Evolutionary conservation across 2,113 vertebrate genomes (phyloP).

Genomic region (Chaenocephalus aceratus): DNA sequence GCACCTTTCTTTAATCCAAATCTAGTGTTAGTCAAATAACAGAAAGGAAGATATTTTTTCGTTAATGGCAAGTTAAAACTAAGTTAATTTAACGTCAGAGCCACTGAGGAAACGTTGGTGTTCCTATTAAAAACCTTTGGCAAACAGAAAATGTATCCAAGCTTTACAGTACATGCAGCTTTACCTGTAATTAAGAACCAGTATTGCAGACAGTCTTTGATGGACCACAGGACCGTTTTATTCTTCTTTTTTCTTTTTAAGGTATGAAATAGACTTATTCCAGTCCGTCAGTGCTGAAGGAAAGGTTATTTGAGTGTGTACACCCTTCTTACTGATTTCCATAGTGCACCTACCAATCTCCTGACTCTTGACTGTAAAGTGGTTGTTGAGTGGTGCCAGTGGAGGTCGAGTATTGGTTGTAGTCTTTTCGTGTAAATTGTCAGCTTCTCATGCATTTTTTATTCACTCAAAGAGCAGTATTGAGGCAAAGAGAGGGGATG

Average conservation of each 20-base stretch:
- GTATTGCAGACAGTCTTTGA: slow-evolving; percentile 6
- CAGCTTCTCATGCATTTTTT: slow-evolving; percentile 44
- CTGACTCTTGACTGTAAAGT: slow-evolving; percentile 44
- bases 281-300: slow-evolving; percentile 12
- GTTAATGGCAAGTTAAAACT: no score
- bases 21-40: background rate
- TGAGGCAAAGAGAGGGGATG: slow-evolving; percentile 9
- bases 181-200: background rate
- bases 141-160: background rate
- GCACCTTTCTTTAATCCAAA: background rate
- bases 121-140: background rate
- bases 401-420: slow-evolving; percentile 34
- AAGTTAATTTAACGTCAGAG: background rate
- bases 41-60: background rate
- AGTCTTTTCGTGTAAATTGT: slow-evolving; percentile 43
- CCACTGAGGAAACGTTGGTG: background rate
- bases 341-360: slow-evolving; percentile 9
- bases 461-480: slow-evolving; percentile 11
- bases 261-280: slow-evolving; percentile 26
- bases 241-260: slow-evolving; percentile 13
- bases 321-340: slow-evolving; percentile 22
- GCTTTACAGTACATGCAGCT: background rate
- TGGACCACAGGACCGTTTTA: background rate
- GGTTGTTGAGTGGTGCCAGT: slow-evolving; percentile 34
- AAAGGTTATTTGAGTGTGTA: slow-evolving; percentile 31